Evolutionary conservation across 1,140 invertebrate species (phyloP), one percentile per base, ranked within the genome.

Genomic region (Zaprionus camerounensis): DNA sequence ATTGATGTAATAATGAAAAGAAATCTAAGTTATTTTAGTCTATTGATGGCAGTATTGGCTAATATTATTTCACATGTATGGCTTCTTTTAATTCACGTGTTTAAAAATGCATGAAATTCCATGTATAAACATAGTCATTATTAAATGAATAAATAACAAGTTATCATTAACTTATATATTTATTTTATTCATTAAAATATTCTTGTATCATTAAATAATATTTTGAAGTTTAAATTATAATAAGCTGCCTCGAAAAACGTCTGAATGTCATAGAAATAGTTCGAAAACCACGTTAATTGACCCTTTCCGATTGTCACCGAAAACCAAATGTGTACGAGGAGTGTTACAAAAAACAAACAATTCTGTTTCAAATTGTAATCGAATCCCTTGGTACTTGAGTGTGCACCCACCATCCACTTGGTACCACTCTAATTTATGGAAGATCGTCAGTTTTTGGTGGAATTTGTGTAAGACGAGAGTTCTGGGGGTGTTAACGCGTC

Each of bases 401-500:
- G 70, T 69, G 64, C 72, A 12, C 67, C 41, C 41, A 17, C n/a
- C 41, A 7, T 0, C n/a, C 53, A 67, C 55, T 78, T 68, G 59
- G 62, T 38, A 58, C 28, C 49, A 63, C 71, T 90, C 79, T 85
- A 79, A 85, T 90, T 90, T 90, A 79, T 79, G 67, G 41, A 62
- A 78, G 26, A 67, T 71, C 26, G 34, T 46, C 64, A 41, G 62
- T 56, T 79, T 88, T 88, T 80, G 59, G 15, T 53, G 71, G 86
- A 88, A 88, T 87, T 84, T 71, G 64, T 91, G 87, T 91, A 91
- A 91, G 76, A 76, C 72, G 87, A 91, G 87, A 77, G 69, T 38
- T 57, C 31, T 66, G 26, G 69, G 87, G 88, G 87, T 91, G 87
- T 91, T 91, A 91, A 91, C 87, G 81, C 75, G 81, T 79, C 71